Evolutionary conservation across 2,113 vertebrate genomes (phyloP), one percentile per base, ranked within the genome.

Genomic region (Thunnus maccoyii): DNA sequence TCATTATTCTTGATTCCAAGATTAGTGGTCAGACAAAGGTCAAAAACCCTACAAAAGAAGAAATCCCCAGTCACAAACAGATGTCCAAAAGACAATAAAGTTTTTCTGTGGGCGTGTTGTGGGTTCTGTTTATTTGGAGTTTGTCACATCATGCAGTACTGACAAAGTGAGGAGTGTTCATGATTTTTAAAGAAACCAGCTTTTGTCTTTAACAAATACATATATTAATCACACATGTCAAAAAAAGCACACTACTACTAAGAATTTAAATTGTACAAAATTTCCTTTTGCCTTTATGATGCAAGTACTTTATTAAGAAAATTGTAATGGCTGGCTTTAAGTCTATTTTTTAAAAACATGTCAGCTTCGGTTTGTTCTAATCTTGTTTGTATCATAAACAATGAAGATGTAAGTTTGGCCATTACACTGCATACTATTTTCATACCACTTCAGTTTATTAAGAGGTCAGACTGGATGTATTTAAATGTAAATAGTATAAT

Each of bases 1-100:
- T n/a, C 90, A 89, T 93, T 76, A 72, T 82, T 86, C 76, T 80
- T 76, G 64, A 70, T 81, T 89, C 85, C 86, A 89, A 85, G 52
- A 88, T 16, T 51, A 71, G 78, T 27, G 25, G 73, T 57, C 64
- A 76, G 12, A 76, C 71, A 83, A 71, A 80, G 60, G 20, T 62
- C 25, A 80, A 55, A 78, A 64, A 65, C 32, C 80, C 85, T 88
- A 78, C 3, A 62, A 68, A 83, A 73, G 18, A 74, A 66, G 9
- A 86, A 64, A 75, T 2, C 8, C 30, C 8, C 10, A 51, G 62
- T 86, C 47, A 86, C 15, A 80, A 2, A 27, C 44, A 68, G 30
- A 74, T 27, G 36, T 5, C 3, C 11, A 81, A 47, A 50, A 17
- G 16, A 32, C 10, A 20, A 50, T 30, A 32, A 67, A 51, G 9